Evolutionary conservation across 2,797 vertebrate genomes (phyloP), one percentile per base, ranked within the genome.

Genomic region (Naso thynnoides): DNA sequence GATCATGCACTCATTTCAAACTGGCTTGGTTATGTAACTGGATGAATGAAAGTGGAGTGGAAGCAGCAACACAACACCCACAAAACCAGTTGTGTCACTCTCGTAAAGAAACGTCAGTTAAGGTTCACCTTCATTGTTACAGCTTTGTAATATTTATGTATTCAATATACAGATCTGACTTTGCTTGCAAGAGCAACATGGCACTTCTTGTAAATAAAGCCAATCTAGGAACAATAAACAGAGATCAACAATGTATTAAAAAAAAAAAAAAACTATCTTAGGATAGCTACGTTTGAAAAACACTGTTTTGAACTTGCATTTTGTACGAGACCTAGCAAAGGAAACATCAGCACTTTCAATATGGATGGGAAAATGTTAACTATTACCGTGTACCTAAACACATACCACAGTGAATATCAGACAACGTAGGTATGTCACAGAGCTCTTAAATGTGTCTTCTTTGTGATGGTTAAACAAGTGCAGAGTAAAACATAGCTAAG

Each of bases 1-100:
- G 78, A 85, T 85, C 71, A 65, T 62, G 38, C 39, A 58, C 16
- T 68, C 36, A 27, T 69, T 78, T 27, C 53, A 79, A 83, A 74
- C 68, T 50, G 72, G 65, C 53, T 36, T 39, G 8, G 45, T 90
- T 87, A 87, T 73, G 36, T 81, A 91, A 90, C 68, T 76, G 50
- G 54, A 80, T 81, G 76, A 84, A 76, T 77, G 66, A 78, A 74
- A 73, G 53, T 47, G 59, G 55, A 79, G 18, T 39, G 36, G 49
- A 77, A 73, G 66, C 57, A 81, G 59, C 53, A 85, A 73, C 52
- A 73, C 44, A 73, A 83, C 64, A 66, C 73, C 80, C 73, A 86
- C 72, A 75, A 70, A 77, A 86, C 47, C 23, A 47, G 76, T 62
- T 70, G 73, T 70, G 70, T 53, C 61, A 77, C 39, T 44, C 68